Base-by-base conservation (phyloP, 2,113 vertebrate genomes). In the Gopherus flavomarginatus region DNA sequence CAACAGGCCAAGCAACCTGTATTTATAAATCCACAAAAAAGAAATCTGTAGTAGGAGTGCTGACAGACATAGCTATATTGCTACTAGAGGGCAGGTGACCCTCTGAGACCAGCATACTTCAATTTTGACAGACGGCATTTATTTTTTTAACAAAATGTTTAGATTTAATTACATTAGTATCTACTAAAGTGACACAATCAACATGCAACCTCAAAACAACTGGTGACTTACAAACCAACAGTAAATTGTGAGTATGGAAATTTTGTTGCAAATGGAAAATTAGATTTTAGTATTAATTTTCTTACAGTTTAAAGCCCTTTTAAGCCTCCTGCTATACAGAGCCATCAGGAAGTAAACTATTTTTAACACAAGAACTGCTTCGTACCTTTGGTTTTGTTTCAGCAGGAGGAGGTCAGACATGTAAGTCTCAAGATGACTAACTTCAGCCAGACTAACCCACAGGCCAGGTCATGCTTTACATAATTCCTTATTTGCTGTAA, bases 391-490 rank as follows among this genome's bases (percentile, higher is more conserved):
- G 57, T 29, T 29, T 24, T 2, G 0, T 52, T 50, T 80, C 0
- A 0, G 90, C 57, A 95, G 93, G 77, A 35, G 53, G 81, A 59
- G 11, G 88, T 1, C 42, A 44, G 38, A 81, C n/a, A 44, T 14
- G 91, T 1, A 90, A 94, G 89, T 90, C 90, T 31, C 12, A 93
- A 27, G 93, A 91, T 93, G 75, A 83, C 86, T 87, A 93, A 91
- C 90, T 96, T 94, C 57, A 87, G 80, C 75, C 10, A 89, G 80
- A 75, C 94, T 88, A 94, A 65, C 50, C 50, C 53, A 92, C 38
- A 96, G 95, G 91, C 57, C 38, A 83, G 89, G 87, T 90, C 93
- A 97, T 93, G 83, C 81, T 94, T 91, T 89, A 59, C 49, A 12
- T 90, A 96, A 95, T 81, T 96, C 86, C 89, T 62, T 29, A 59